A percentile compares a stretch with the other conserved stretches of the same genome.
phyloP scores from a whole-genome alignment of 2,888 invertebrate genomes.

The Brachypalpus laphriformis region DNA sequence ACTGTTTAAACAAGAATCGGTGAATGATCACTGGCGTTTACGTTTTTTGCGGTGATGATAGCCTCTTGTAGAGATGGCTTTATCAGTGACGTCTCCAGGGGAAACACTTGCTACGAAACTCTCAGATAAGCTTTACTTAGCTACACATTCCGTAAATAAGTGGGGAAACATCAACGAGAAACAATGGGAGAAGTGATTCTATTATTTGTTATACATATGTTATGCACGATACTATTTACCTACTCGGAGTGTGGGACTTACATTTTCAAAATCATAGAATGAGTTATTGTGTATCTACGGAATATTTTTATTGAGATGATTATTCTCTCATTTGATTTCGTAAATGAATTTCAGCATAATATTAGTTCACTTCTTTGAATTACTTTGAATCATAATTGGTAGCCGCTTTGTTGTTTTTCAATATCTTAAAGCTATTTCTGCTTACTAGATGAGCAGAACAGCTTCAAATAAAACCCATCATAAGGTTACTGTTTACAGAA shows the following conservation, averaged over 20 bases:
- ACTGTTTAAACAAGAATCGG: neutral
- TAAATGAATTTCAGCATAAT: neutral
- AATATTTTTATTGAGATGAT: neutral
- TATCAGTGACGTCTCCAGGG: slow-evolving; percentile 37
- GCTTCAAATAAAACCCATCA: too few species aligned
- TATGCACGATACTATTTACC: too few species aligned
- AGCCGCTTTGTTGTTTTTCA: too few species aligned
- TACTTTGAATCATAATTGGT: too few species aligned
- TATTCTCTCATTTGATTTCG: neutral
- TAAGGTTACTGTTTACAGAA: too few species aligned
- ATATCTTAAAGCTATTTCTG: too few species aligned
- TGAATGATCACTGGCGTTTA: slow-evolving; percentile 1
- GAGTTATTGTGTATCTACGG: neutral
- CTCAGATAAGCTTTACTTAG: slow-evolving; percentile 18
- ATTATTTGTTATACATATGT: neutral
- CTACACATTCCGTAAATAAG: neutral
- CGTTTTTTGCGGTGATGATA: slow-evolving; percentile 12
- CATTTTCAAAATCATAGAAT: neutral
- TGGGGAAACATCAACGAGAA: neutral
- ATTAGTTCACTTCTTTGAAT: too few species aligned
- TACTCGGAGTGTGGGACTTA: slow-evolving; percentile 31
- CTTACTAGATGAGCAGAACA: too few species aligned
- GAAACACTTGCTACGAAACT: slow-evolving; percentile 19
- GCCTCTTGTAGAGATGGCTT: slow-evolving; percentile 19
- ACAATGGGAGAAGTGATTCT: neutral